Evolutionary conservation across 2,797 vertebrate species (phyloP).

Genomic region (Heteromormyrus szaboi): DNA sequence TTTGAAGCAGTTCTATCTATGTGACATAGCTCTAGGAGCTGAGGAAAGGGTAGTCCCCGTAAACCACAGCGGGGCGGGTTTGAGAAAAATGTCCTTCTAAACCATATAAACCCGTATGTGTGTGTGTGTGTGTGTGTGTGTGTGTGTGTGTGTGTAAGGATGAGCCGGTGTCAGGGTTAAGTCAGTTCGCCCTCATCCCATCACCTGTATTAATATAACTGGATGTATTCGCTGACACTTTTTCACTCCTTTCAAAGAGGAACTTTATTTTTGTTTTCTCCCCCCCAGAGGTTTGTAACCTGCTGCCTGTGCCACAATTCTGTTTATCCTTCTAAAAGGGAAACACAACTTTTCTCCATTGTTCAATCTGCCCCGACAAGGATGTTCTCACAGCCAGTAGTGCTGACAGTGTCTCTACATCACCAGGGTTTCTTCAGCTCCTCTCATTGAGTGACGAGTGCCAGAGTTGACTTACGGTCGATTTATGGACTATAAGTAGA

Average conservation of each 20-base stretch:
- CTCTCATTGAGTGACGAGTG: neutral
- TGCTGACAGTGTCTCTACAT: neutral
- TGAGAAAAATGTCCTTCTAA: no score
- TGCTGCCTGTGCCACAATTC: neutral
- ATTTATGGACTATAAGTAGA: neutral
- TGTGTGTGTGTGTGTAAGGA: neutral
- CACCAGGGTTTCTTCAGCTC: neutral
- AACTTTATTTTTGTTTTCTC: neutral
- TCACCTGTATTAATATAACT: neutral
- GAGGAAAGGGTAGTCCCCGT: no score
- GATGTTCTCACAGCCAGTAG: neutral
- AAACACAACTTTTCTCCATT: neutral
- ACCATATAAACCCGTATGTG: no score
- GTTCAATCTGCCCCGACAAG: neutral
- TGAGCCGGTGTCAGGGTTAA: neutral
- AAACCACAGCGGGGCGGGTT: no score
- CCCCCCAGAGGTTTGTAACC: neutral
- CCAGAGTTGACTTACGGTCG: neutral
- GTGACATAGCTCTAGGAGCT: no score
- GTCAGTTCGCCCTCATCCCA: neutral
- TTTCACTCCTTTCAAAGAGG: neutral
- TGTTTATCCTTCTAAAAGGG: neutral
- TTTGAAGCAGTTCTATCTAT: no score
- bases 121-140: neutral
- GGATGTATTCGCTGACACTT: neutral